These are phyloP conservation scores for Electrophaes corylata DNA, from an alignment of 2,888 invertebrate genomes.

Conservation along the genomic window DNA sequence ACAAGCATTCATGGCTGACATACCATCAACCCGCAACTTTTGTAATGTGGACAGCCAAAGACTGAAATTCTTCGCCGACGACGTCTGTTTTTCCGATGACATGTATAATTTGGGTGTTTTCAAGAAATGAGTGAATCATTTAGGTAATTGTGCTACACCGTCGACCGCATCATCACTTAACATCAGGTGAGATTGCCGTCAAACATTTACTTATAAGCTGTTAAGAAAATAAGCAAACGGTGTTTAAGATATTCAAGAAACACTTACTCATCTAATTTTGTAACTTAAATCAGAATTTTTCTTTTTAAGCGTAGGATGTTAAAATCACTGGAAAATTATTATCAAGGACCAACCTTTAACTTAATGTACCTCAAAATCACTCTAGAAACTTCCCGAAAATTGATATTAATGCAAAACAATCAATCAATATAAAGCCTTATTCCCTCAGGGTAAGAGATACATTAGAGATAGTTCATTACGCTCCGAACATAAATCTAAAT, in stretches of 20 bases:
- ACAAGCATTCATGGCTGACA: too few relatives aligned
- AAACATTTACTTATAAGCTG: too few relatives aligned
- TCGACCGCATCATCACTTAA: too few relatives aligned
- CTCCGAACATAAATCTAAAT: constrained; percentile 69
- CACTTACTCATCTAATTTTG: neutral
- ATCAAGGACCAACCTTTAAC: constrained; percentile 11
- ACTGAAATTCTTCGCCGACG: too few relatives aligned
- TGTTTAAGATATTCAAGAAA: neutral
- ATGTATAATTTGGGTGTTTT: too few relatives aligned
- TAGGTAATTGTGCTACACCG: too few relatives aligned
- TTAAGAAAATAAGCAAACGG: too few relatives aligned
- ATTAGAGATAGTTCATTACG: constrained; percentile 62
- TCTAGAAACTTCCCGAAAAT: constrained; percentile 30
- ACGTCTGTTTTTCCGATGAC: too few relatives aligned
- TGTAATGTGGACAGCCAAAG: too few relatives aligned
- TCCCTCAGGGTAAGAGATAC: constrained; percentile 32
- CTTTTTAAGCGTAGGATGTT: neutral
- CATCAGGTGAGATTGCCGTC: too few relatives aligned
- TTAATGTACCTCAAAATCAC: constrained; percentile 17
- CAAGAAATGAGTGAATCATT: too few relatives aligned
- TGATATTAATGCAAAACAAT: constrained; percentile 39
- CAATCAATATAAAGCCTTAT: constrained; percentile 37
- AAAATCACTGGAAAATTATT: constrained; percentile 7
- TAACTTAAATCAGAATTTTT: neutral
- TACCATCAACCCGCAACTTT: too few relatives aligned